These are phyloP conservation scores for Danio tinwini DNA, from an alignment of 2,797 vertebrate genomes.

Conservation along the genomic window DNA sequence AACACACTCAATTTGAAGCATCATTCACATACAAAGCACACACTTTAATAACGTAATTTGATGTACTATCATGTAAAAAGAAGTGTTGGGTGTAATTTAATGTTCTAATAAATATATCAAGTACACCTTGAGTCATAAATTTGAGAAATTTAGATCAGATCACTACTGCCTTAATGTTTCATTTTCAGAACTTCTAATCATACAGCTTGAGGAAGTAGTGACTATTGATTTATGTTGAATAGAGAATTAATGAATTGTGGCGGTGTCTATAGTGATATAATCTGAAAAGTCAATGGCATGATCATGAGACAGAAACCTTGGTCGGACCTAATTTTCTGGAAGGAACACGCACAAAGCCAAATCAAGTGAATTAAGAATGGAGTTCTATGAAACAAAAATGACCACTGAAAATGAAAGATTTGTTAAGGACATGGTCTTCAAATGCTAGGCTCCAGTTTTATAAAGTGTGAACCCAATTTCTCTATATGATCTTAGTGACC, in stretches of 20 bases:
- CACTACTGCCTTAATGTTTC: background rate
- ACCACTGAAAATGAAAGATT: background rate
- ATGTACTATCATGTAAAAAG: background rate
- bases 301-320: background rate
- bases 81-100: background rate
- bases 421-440: background rate
- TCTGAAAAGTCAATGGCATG: slow-evolving; percentile 7
- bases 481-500: background rate
- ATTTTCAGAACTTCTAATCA: background rate
- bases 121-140: background rate
- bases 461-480: background rate
- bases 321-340: background rate
- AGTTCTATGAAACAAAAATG: slow-evolving; percentile 1
- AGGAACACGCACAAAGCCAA: background rate
- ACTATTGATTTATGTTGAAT: slow-evolving; percentile 13
- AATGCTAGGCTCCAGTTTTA: background rate
- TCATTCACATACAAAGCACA: background rate
- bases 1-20: background rate
- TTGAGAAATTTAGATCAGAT: background rate
- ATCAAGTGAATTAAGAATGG: background rate
- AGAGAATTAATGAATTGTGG: slow-evolving; percentile 8
- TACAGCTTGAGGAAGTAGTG: background rate
- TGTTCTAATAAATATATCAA: background rate
- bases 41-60: background rate
- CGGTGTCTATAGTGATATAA: background rate